Conservation (phyloP, 2,888 invertebrate genomes). For the Macropis europaea region DNA sequence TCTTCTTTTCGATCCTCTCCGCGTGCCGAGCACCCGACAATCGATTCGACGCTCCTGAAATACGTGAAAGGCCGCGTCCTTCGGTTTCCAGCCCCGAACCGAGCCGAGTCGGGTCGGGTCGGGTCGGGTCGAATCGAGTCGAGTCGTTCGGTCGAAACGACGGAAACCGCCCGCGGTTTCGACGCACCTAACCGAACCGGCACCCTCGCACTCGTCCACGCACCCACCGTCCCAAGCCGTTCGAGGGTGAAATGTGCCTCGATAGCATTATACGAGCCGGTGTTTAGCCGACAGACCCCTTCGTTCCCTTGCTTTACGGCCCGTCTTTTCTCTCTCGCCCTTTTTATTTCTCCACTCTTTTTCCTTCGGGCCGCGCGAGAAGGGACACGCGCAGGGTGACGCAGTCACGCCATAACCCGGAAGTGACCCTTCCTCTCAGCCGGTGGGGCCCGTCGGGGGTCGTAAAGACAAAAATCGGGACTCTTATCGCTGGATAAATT, state of each 20-base stretch:
- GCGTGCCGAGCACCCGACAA: constrained; percentile 31
- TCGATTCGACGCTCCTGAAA: constrained; percentile 65
- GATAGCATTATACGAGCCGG: constrained; percentile 48
- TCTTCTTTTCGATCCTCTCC: not conserved
- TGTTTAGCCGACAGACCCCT: constrained; percentile 1
- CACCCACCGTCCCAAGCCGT: constrained; percentile 22
- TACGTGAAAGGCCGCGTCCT: constrained; percentile 61
- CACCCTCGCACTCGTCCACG: no score
- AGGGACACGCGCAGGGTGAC: constrained; percentile 32
- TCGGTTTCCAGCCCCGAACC: not conserved
- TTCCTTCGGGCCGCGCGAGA: not conserved
- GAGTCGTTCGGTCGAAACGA: not conserved
- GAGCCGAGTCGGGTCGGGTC: not conserved
- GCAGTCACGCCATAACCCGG: constrained; percentile 66
- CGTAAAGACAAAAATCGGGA: constrained; percentile 74
- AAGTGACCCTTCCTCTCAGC: constrained; percentile 55
- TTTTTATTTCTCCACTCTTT: not conserved
- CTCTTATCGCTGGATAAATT: constrained; percentile 72
- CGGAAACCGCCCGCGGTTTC: constrained; percentile 5
- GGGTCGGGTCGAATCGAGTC: not conserved
- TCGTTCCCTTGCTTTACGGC: not conserved
- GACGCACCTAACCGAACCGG: constrained; percentile 1
- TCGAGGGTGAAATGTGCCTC: constrained; percentile 57
- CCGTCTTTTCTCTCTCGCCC: not conserved
- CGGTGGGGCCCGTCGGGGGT: constrained; percentile 62